A percentile compares a stretch with the other conserved stretches of the same genome.
Conservation (phyloP, 2,797 vertebrate genomes). For the Falco biarmicus region DNA sequence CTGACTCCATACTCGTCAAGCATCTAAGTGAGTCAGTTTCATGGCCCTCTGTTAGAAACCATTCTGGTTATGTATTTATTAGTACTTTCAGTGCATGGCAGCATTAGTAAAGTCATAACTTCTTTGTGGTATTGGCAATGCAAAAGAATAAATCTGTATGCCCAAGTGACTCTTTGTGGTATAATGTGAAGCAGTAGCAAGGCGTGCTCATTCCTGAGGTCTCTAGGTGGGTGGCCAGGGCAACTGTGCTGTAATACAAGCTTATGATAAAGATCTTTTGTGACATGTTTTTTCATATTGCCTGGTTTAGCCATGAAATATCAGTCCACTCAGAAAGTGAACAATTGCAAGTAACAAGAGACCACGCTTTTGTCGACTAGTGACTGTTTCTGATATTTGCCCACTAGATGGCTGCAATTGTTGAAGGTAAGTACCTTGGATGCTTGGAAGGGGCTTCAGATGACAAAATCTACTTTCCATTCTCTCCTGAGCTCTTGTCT, state of each 20-base stretch:
- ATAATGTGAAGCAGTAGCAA: background rate
- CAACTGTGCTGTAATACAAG: background rate
- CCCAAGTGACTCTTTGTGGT: background rate
- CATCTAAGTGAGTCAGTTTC: background rate
- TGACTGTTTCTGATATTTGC: conserved; percentile 44
- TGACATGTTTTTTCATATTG: background rate
- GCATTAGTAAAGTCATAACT: background rate
- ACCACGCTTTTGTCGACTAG: background rate
- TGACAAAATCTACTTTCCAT: background rate
- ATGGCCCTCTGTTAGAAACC: background rate
- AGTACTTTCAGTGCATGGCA: background rate
- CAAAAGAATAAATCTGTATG: background rate
- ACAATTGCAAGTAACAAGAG: background rate
- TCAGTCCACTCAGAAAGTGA: background rate
- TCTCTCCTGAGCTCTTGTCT: background rate
- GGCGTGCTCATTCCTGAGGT: background rate
- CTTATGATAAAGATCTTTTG: background rate
- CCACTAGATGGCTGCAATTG: conserved; percentile 66
- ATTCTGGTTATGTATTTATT: background rate
- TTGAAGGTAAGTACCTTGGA: conserved; percentile 36
- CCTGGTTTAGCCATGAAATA: background rate
- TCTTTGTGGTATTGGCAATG: background rate
- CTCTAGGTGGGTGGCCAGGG: background rate
- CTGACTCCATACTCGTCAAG: background rate
- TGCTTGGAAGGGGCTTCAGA: background rate